Base-by-base conservation (phyloP, 2,797 vertebrate genomes). In the Catharus ustulatus region DNA sequence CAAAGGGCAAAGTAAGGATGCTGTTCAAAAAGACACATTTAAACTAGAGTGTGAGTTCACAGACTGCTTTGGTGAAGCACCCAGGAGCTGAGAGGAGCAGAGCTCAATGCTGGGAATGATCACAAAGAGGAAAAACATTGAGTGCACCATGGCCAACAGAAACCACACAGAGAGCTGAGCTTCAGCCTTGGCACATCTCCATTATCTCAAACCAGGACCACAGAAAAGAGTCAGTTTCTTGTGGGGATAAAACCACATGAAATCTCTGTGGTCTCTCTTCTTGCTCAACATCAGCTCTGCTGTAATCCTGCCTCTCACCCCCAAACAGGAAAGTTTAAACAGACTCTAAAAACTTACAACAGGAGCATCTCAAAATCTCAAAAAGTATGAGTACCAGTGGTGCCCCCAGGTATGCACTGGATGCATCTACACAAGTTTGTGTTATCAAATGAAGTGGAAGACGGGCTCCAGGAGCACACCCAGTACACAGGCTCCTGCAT, bases 391-490 rank as follows among this genome's bases (percentile, higher is more conserved):
- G n/a, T 16, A 19, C 12, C 12, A 40, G 30, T 45, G 67, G 8
- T 29, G 74, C 2, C 15, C 15, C 15, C 42, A 81, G 12, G 20
- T 22, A 85, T 10, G 34, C 15, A 52, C 13, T 10, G 16, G 23
- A 16, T 67, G 20, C 63, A 51, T 9, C 30, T 51, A 13, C 15
- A 7, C 19, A 49, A 43, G 15, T 27, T 68, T 84, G 38, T 32
- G 12, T 46, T 38, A 43, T 23, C 12, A 57, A 1, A 14, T 72
- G 1, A 64, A 58, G 34, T 42, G 54, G 43, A 68, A 57, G 59
- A 43, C 3, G 3, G 0, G 2, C n/a, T 78, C 36, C 66, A 63
- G 61, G 27, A 89, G n/a, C 12, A 3, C 12, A 57, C 5, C 3
- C 6, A 40, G n/a, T 12, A 32, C 30, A 43, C n/a, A 34, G 21